Conservation (phyloP, 2,888 invertebrate species). For the Meiosimyza decipiens region DNA sequence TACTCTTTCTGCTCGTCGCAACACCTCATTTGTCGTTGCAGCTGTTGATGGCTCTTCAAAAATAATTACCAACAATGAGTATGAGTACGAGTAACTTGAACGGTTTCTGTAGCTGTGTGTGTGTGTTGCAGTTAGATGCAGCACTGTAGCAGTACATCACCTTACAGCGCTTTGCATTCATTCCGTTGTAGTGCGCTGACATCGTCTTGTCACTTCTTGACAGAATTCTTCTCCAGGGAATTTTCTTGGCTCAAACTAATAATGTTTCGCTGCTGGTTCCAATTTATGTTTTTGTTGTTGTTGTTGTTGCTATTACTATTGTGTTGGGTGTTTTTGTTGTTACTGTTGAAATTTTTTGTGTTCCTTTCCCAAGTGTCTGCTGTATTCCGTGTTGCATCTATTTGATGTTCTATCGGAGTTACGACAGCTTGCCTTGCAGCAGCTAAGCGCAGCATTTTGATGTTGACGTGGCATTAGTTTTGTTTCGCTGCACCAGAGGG, state of each 20-base stretch:
- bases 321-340: not conserved
- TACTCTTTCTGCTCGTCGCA: not conserved
- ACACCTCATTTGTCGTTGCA: not conserved
- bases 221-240: slow-evolving; percentile 11
- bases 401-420: too few relatives aligned
- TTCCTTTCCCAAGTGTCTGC: not conserved
- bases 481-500: too few relatives aligned
- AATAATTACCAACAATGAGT: slow-evolving; percentile 24
- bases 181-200: slow-evolving; percentile 4
- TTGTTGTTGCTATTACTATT: not conserved
- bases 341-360: not conserved
- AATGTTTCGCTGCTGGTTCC: not conserved
- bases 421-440: too few relatives aligned
- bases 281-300: not conserved
- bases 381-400: not conserved
- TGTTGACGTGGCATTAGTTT: too few relatives aligned
- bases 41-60: slow-evolving; percentile 15
- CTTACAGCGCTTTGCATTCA: not conserved
- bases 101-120: too few relatives aligned
- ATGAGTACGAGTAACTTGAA: not conserved
- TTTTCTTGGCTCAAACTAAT: not conserved
- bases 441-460: too few relatives aligned
- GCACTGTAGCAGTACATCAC: too few relatives aligned
- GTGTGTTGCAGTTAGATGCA: too few relatives aligned
- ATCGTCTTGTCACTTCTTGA: not conserved